Percentiles rank a stretch among this genome's conserved stretches.
These are phyloP conservation scores for Poeciliopsis infans DNA, from an alignment of 2,797 vertebrate genomes.

Conservation along the genomic window DNA sequence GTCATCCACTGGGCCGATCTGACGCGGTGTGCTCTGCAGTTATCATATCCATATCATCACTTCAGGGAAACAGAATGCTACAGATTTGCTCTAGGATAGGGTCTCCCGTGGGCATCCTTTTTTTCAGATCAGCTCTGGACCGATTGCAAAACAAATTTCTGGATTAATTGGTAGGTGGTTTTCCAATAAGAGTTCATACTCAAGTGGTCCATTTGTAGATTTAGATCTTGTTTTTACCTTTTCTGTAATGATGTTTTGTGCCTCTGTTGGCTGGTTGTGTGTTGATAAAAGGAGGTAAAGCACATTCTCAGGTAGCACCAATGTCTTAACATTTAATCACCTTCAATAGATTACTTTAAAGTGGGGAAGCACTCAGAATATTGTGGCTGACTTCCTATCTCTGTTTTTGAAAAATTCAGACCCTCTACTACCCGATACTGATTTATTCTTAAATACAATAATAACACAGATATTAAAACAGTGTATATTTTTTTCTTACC, in stretches of 20 bases:
- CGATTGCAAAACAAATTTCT: conserved; percentile 5
- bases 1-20: conserved; percentile 47
- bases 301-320: background rate
- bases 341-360: background rate
- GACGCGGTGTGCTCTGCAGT: conserved; percentile 37
- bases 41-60: conserved; percentile 58
- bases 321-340: background rate
- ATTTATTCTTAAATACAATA: background rate
- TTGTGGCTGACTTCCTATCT: background rate
- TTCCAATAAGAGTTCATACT: conserved; percentile 12
- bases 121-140: conserved; percentile 17
- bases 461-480: background rate
- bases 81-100: conserved; percentile 28
- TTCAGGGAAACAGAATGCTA: conserved; percentile 45
- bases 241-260: background rate
- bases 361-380: background rate
- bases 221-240: background rate
- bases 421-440: background rate
- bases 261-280: background rate
- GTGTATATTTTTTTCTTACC: background rate
- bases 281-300: background rate
- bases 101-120: background rate
- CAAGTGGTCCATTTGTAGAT: background rate
- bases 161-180: background rate
- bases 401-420: background rate